Conservation (phyloP, 2,888 invertebrate genomes). For the Formica aserva region DNA sequence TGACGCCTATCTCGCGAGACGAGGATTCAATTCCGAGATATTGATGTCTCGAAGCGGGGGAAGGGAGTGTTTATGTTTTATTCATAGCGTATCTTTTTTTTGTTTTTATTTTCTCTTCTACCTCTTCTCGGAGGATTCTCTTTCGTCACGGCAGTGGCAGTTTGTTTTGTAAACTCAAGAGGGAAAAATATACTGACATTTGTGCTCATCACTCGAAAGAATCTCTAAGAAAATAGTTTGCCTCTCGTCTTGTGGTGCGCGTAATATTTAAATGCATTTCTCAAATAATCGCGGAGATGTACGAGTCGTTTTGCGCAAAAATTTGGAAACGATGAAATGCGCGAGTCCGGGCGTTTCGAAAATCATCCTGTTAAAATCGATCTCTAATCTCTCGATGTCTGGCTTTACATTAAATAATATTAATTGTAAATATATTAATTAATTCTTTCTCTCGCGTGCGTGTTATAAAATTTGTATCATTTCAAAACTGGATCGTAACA, state of each 20-base stretch:
- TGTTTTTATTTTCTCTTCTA: not conserved
- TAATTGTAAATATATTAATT: conserved; percentile 10
- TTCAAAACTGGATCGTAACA: not conserved
- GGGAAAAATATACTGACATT: conserved; percentile 14
- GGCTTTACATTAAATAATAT: conserved; percentile 34
- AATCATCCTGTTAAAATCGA: conserved; percentile 16
- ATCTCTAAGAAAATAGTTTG: conserved; percentile 25
- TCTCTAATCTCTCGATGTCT: not conserved
- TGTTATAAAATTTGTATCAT: not conserved
- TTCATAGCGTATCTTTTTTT: conserved; percentile 2
- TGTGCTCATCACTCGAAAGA: conserved; percentile 30
- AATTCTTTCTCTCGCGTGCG: too few species aligned
- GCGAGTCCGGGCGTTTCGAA: conserved; percentile 24
- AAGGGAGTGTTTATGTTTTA: not conserved
- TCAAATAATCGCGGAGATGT: not conserved
- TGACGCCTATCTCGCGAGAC: not conserved
- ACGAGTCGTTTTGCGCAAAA: not conserved
- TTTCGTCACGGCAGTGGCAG: conserved; percentile 52
- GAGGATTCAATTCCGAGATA: conserved; percentile 32
- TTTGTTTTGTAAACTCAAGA: conserved; percentile 35
- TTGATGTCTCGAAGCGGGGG: not conserved
- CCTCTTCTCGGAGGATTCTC: not conserved
- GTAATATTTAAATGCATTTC: conserved; percentile 2
- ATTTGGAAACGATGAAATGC: not conserved
- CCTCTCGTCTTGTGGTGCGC: not conserved